These are phyloP conservation scores for Microchrysa polita DNA, from an alignment of 2,888 invertebrate genomes.

Conservation along the genomic window DNA sequence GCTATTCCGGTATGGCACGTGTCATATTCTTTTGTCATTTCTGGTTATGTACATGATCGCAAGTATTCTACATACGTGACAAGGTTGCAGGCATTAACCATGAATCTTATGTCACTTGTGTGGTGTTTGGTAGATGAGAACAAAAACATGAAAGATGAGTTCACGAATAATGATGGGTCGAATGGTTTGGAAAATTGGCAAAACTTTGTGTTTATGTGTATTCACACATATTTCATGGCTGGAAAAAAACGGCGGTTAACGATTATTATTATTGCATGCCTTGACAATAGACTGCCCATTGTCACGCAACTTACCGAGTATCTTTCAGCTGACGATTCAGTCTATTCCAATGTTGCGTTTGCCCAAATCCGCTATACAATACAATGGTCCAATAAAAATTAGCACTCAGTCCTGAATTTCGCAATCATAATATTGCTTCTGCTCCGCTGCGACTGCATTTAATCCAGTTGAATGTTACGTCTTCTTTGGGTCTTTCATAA, in stretches of 20 bases:
- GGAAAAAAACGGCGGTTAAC: too few species aligned
- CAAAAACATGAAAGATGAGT: neutral
- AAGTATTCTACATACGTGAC: neutral
- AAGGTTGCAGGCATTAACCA: neutral
- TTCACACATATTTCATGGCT: too few species aligned
- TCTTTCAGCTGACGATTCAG: too few species aligned
- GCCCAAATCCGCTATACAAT: too few species aligned
- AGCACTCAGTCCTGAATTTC: neutral
- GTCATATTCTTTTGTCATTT: neutral
- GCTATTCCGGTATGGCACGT: neutral
- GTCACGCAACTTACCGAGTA: too few species aligned
- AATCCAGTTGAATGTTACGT: conserved; percentile 2
- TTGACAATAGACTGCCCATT: too few species aligned
- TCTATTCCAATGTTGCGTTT: too few species aligned
- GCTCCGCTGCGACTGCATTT: neutral
- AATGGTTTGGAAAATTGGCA: too few species aligned
- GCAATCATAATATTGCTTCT: neutral
- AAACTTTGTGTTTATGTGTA: too few species aligned
- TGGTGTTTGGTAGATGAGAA: neutral
- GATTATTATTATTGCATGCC: too few species aligned
- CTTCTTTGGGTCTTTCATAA: neutral
- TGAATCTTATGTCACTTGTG: neutral
- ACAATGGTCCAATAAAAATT: conserved; percentile 8
- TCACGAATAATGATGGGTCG: neutral
- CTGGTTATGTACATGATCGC: neutral